Evolutionary conservation across 2,888 invertebrate genomes (phyloP).

Genomic region (Aplocera efformata): DNA sequence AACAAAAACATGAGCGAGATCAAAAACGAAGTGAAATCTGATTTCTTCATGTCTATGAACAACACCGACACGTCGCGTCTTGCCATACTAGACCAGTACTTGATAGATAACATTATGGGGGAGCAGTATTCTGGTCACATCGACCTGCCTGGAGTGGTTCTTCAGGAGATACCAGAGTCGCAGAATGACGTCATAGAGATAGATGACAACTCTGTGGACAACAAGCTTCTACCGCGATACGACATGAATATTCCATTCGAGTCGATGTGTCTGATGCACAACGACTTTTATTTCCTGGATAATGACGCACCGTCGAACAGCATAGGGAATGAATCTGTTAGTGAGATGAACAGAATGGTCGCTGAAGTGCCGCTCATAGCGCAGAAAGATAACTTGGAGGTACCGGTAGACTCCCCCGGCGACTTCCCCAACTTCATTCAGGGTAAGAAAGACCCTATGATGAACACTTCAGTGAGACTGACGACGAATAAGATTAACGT

Average conservation of each 20-base stretch:
- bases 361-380: constrained; percentile 58
- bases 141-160: constrained; percentile 55
- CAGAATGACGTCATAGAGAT: constrained; percentile 73
- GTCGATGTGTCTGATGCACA: constrained; percentile 67
- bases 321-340: constrained; percentile 46
- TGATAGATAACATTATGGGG: constrained; percentile 68
- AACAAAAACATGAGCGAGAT: constrained; percentile 70
- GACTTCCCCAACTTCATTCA: constrained; percentile 64
- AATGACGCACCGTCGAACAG: constrained; percentile 54
- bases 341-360: constrained; percentile 59
- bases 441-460: constrained; percentile 71
- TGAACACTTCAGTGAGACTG: constrained; percentile 66
- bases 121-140: constrained; percentile 64
- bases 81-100: constrained; percentile 59
- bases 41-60: constrained; percentile 60
- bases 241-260: constrained; percentile 71
- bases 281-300: constrained; percentile 70
- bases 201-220: constrained; percentile 73
- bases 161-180: constrained; percentile 57
- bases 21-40: constrained; percentile 72
- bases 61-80: constrained; percentile 40
- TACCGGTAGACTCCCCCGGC: constrained; percentile 37
- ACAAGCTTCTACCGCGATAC: constrained; percentile 61
- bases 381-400: constrained; percentile 54
- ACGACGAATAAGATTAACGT: constrained; percentile 72